Percentiles rank a stretch among this genome's conserved stretches.
Evolutionary conservation across 2,888 invertebrate species (phyloP).

Genomic region (Platycnemis pennipes): DNA sequence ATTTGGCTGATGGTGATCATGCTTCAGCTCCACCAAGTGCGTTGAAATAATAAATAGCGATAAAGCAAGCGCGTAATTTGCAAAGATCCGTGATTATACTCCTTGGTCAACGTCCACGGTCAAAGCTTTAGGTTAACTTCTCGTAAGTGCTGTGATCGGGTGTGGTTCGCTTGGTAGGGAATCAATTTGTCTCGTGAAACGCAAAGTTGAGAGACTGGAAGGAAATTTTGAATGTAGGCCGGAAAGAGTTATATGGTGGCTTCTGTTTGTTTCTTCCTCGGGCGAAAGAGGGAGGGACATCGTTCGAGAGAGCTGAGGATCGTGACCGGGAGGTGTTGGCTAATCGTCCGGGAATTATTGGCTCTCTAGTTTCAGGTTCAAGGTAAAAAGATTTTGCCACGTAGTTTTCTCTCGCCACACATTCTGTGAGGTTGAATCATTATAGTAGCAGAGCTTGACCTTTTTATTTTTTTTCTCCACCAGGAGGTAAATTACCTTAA

Average conservation of each 20-base stretch:
- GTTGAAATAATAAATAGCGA: too few species aligned
- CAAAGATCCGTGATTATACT: too few species aligned
- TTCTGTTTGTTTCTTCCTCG: not conserved
- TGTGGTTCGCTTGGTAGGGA: not conserved
- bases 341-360: not conserved
- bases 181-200: not conserved
- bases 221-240: not conserved
- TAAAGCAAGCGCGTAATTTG: too few species aligned
- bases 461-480: not conserved
- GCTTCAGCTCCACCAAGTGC: too few species aligned
- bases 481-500: too few species aligned
- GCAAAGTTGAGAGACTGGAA: not conserved
- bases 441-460: not conserved
- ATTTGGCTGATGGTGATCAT: too few species aligned
- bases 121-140: too few species aligned
- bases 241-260: not conserved
- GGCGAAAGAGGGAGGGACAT: not conserved
- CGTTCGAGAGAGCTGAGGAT: not conserved
- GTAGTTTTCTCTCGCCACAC: not conserved
- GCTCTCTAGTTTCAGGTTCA: not conserved
- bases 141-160: too few species aligned
- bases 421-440: not conserved
- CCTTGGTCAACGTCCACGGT: too few species aligned
- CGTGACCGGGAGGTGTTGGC: slow-evolving; percentile 1
- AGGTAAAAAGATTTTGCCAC: not conserved